Evolutionary conservation across 2,797 vertebrate genomes (phyloP), one percentile per base, ranked within the genome.

Genomic region (Hapalemur alaotrensis): DNA sequence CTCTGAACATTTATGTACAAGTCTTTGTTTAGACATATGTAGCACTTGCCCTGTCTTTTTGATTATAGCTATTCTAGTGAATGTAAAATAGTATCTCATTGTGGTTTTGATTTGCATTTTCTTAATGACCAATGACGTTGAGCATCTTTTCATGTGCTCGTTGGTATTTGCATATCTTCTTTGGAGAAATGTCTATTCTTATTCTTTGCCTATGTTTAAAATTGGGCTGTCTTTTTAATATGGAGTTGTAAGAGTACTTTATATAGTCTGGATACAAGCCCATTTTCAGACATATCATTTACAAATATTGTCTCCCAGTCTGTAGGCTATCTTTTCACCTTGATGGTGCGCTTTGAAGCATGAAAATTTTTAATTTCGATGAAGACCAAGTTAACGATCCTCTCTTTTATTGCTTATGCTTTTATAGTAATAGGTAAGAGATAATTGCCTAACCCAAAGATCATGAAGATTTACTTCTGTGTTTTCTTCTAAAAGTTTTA

Each of bases 331-430:
- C 23, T 81, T 94, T 83, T 90, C 15, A 28, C 25, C n/a, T 54
- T 72, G 11, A 35, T 69, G n/a, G 15, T 79, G 22, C 70, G 20
- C n/a, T 86, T 78, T 85, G 54, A 61, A 91, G n/a, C 28, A 69
- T 23, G 63, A 50, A 91, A 41, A 20, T 22, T 78, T 96, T 97
- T 78, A 91, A 91, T 82, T 81, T 95, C 87, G 52, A 50, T 89
- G 65, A 92, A 67, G 7, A 87, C 18, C 4, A 65, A 92, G 41
- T 90, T 89, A 89, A 90, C 20, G 63, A 38, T 93, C 52, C 70
- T 48, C 28, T 83, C 38, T 93, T 96, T 89, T 25, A 87, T 48
- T 93, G 48, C 23, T 54, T 94, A 35, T 78, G 3, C 28, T 91
- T 70, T 91, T 83, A 38, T 13, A 92, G 10, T 75, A 25, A 23